Conservation (phyloP, 35 echinoderm and acorn worm genomes). For the Anneissia japonica region DNA sequence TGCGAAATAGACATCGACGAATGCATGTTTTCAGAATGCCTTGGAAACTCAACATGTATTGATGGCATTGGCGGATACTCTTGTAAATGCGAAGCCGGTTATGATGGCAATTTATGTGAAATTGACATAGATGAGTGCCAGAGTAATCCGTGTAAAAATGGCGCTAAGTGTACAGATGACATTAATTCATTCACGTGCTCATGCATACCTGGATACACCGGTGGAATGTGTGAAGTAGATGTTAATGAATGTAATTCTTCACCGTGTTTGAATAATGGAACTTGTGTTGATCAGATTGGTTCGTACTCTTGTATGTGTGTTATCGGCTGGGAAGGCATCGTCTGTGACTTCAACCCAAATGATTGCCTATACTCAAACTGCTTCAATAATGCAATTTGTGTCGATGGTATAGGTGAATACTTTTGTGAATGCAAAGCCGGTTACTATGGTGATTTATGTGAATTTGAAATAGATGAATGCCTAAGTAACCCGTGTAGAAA, state of each 20-base stretch:
- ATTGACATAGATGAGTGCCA: constrained; percentile 44
- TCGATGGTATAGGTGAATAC: background rate
- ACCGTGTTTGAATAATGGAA: background rate
- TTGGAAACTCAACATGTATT: background rate
- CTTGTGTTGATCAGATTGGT: background rate
- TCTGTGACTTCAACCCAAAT: background rate
- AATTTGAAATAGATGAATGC: background rate
- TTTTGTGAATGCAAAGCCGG: background rate
- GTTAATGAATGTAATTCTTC: constrained; percentile 37
- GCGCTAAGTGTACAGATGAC: constrained; percentile 23
- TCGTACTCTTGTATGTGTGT: background rate
- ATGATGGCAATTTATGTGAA: background rate
- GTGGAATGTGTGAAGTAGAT: constrained; percentile 18
- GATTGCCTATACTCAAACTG: background rate
- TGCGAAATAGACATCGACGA: constrained; percentile 49
- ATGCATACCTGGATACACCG: constrained; percentile 31
- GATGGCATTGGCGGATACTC: background rate
- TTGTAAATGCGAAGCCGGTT: background rate
- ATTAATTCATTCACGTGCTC: constrained; percentile 3
- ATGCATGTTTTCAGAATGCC: constrained; percentile 7
- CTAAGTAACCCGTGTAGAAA: background rate
- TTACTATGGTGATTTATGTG: background rate
- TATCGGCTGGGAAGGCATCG: background rate
- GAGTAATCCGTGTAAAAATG: constrained; percentile 34
- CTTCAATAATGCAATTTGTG: background rate